phyloP scores from a whole-genome alignment of 2,888 invertebrate genomes.

The Mayetiola destructor region DNA sequence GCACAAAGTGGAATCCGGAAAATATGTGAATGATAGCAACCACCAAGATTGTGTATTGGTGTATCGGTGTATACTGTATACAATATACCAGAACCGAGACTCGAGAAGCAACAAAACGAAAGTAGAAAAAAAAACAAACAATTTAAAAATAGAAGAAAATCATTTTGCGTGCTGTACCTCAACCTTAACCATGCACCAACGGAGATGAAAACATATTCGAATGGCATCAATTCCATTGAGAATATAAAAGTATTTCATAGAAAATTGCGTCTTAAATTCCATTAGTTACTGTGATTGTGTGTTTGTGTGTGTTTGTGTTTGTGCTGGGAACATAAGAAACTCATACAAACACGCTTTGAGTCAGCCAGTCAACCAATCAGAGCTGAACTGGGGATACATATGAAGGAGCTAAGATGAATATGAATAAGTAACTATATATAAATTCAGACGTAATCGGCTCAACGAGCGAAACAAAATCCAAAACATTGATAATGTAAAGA shows the following conservation, averaged over 20 bases:
- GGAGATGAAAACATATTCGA: not conserved
- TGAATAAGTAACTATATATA: not conserved
- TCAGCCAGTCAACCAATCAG: too few species aligned
- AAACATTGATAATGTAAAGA: too few species aligned
- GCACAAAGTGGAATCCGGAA: too few species aligned
- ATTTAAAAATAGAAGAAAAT: not conserved
- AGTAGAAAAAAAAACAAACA: not conserved
- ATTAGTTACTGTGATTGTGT: not conserved
- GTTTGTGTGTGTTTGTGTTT: not conserved
- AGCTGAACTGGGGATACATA: too few species aligned
- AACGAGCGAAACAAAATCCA: too few species aligned
- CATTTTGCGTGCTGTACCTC: too few species aligned
- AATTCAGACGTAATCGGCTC: not conserved
- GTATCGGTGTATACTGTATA: too few species aligned
- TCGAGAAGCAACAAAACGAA: not conserved
- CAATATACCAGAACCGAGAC: not conserved
- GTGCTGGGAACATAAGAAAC: not conserved
- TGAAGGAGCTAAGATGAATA: not conserved
- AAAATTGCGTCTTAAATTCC: constrained; percentile 8
- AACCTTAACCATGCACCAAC: not conserved
- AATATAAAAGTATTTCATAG: not conserved
- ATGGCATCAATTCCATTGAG: not conserved
- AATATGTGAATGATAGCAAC: too few species aligned
- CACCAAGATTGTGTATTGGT: too few species aligned
- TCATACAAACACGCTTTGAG: too few species aligned